These are phyloP conservation scores for Antheraea pernyi DNA, from an alignment of 1,140 invertebrate species.

Conservation along the genomic window DNA sequence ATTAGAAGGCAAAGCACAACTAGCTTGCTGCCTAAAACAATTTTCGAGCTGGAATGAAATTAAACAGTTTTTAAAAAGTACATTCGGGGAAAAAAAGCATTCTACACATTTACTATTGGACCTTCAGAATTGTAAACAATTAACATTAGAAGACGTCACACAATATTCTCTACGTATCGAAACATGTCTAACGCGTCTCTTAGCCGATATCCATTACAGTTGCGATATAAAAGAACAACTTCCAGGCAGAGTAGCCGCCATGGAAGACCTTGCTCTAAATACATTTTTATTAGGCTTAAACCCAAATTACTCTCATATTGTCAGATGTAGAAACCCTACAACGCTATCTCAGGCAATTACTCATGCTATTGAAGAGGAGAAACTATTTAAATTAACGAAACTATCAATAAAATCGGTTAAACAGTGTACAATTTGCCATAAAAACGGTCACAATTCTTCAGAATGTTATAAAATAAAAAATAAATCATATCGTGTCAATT, in stretches of 20 bases:
- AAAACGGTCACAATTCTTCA: constrained; percentile 12
- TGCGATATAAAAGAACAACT: constrained; percentile 3
- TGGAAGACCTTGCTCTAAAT: constrained; percentile 35
- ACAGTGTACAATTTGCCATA: constrained; percentile 8
- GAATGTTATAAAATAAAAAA: constrained; percentile 11
- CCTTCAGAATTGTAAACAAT: constrained; percentile 31
- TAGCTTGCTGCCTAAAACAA: too few species aligned
- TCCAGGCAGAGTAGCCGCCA: constrained; percentile 30
- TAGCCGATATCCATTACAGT: too few species aligned
- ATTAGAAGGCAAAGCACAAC: too few species aligned
- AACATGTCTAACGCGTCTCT: too few species aligned
- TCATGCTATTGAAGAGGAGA: constrained; percentile 27
- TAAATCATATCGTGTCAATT: too few species aligned
- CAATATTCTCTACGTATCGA: constrained; percentile 22
- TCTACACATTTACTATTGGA: constrained; percentile 4
- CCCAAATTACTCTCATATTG: constrained; percentile 21
- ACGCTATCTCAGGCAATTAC: constrained; percentile 25
- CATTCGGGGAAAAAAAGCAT: too few species aligned
- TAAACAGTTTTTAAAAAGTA: too few species aligned
- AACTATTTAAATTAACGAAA: background rate
- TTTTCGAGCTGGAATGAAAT: too few species aligned
- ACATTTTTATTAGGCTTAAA: constrained; percentile 35
- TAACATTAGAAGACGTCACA: constrained; percentile 21
- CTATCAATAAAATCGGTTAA: constrained; percentile 6
- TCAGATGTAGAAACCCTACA: constrained; percentile 30